A percentile compares a stretch with the other conserved stretches of the same genome.
These are phyloP conservation scores for Phaenicophaeus curvirostris DNA, from an alignment of 2,797 vertebrate species.

Conservation along the genomic window DNA sequence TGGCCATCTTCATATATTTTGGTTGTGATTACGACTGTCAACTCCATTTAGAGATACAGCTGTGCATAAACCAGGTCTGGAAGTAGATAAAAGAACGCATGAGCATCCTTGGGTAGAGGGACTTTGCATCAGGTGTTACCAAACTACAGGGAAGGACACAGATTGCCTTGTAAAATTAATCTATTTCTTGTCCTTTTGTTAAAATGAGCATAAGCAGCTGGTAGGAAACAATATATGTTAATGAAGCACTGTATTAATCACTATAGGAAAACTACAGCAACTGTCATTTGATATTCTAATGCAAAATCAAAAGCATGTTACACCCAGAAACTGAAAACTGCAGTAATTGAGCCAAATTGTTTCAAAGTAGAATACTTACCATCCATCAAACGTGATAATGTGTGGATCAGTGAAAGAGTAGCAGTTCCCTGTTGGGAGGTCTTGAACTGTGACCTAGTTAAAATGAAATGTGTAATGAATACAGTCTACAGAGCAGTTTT, in stretches of 20 bases:
- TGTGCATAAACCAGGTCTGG: neutral
- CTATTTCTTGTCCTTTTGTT: constrained; percentile 13
- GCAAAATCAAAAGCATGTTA: constrained; percentile 32
- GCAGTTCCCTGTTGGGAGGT: constrained; percentile 80
- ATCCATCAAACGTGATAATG: constrained; percentile 83
- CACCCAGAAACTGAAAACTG: constrained; percentile 27
- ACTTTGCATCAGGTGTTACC: neutral
- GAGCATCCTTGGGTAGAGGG: neutral
- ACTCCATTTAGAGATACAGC: neutral
- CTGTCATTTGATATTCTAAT: constrained; percentile 9
- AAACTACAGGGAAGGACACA: neutral
- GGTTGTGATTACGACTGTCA: neutral
- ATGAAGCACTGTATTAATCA: constrained; percentile 41
- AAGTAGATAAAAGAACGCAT: neutral
- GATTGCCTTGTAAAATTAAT: neutral
- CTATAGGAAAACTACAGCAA: constrained; percentile 19
- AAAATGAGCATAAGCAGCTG: constrained; percentile 18
- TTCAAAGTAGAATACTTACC: constrained; percentile 71
- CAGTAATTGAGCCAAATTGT: constrained; percentile 53
- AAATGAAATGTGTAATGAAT: constrained; percentile 72
- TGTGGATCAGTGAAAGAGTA: constrained; percentile 84
- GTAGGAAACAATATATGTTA: neutral
- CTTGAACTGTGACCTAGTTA: constrained; percentile 81
- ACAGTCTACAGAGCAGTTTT: constrained; percentile 47
- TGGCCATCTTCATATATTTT: neutral